A percentile compares a stretch with the other conserved stretches of the same genome.
phyloP scores from a whole-genome alignment of 1,140 invertebrate species.

The Cotesia vestalis region DNA sequence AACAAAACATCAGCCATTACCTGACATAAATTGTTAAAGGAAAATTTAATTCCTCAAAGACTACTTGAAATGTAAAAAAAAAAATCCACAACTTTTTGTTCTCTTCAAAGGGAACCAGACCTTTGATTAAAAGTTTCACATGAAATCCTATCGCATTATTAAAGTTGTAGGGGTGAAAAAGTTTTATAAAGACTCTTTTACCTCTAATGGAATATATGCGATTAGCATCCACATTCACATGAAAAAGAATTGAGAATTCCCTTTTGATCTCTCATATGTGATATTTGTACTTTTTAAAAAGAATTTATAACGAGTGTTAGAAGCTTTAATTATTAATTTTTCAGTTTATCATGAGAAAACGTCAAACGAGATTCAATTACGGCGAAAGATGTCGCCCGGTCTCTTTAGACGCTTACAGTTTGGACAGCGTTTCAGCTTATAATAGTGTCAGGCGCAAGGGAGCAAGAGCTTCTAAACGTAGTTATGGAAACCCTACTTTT shows the following conservation, averaged over 20 bases:
- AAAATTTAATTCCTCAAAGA: no score
- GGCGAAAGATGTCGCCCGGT: slow-evolving; percentile 87
- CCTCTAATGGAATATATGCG: no score
- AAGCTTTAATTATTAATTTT: slow-evolving; percentile 42
- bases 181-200: slow-evolving; percentile 1
- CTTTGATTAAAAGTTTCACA: slow-evolving; percentile 22
- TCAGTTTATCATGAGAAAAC: slow-evolving; percentile 76
- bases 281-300: slow-evolving; percentile 23
- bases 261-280: not conserved
- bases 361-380: slow-evolving; percentile 75
- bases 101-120: slow-evolving; percentile 12
- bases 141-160: no score
- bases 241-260: no score
- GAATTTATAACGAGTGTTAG: not conserved
- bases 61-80: no score
- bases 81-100: slow-evolving; percentile 11
- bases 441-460: slow-evolving; percentile 79
- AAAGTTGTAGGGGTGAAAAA: not conserved
- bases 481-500: slow-evolving; percentile 91
- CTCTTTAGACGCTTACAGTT: slow-evolving; percentile 85
- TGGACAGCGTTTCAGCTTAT: slow-evolving; percentile 88
- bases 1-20: no score
- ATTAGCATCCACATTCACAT: no score
- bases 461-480: slow-evolving; percentile 82
- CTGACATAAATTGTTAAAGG: no score